phyloP scores from a whole-genome alignment of 2,113 vertebrate species.

The Ascaphus truei region DNA sequence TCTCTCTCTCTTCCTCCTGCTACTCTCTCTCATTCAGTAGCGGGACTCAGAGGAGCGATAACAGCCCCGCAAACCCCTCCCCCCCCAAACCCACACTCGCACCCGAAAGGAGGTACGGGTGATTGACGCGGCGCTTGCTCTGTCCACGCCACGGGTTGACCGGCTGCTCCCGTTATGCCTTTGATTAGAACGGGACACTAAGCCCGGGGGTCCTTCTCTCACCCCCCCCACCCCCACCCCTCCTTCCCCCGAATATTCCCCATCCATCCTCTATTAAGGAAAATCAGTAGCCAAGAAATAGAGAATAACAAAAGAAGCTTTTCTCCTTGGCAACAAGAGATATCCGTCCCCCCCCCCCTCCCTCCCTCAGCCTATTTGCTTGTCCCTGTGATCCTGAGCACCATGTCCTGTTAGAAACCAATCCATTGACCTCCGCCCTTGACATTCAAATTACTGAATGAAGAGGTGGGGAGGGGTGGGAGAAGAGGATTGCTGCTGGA shows the following conservation, averaged over 20 bases:
- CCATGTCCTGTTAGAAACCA: conserved; percentile 54
- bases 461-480: conserved; percentile 16
- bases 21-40: conserved; percentile 48
- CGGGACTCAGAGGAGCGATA: not conserved
- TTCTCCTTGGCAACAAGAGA: conserved; percentile 61
- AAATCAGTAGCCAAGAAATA: too few species aligned
- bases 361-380: conserved; percentile 29
- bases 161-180: too few species aligned
- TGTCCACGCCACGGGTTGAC: too few species aligned
- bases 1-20: conserved; percentile 44
- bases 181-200: too few species aligned
- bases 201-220: too few species aligned
- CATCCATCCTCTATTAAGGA: too few species aligned
- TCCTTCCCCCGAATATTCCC: too few species aligned
- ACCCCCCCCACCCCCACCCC: too few species aligned
- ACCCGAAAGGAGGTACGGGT: too few species aligned
- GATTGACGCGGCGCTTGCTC: too few species aligned
- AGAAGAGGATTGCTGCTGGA: not conserved
- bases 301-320: conserved; percentile 58
- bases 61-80: too few species aligned
- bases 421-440: conserved; percentile 58
- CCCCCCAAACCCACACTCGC: too few species aligned
- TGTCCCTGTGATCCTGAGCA: conserved; percentile 49
- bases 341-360: conserved; percentile 30
- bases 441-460: conserved; percentile 57